phyloP scores from a whole-genome alignment of 2,888 invertebrate species.

The Zootermopsis nevadensis region DNA sequence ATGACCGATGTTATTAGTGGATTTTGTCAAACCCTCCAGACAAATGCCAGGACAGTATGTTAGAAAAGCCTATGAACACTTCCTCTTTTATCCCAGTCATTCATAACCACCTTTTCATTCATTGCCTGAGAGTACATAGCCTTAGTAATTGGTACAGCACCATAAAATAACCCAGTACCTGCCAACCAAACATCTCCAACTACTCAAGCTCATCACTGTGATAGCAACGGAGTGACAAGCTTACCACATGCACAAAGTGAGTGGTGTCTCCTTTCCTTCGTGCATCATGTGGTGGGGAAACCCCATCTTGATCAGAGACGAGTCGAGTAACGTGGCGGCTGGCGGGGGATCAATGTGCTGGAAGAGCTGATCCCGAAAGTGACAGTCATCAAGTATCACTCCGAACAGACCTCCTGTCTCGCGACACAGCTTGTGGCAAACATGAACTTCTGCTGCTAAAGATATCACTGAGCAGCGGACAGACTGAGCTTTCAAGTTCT shows the following conservation, averaged over 20 bases:
- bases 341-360: slow-evolving; percentile 64
- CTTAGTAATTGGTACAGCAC: too few species aligned
- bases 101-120: too few species aligned
- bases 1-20: too few species aligned
- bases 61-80: too few species aligned
- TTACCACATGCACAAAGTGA: slow-evolving; percentile 94
- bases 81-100: too few species aligned
- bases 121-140: too few species aligned
- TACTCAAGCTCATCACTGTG: too few species aligned
- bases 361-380: slow-evolving; percentile 59
- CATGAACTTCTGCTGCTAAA: slow-evolving; percentile 92
- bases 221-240: slow-evolving; percentile 55
- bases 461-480: slow-evolving; percentile 96
- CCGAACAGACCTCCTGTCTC: slow-evolving; percentile 80
- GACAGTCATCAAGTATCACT: slow-evolving; percentile 69
- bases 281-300: slow-evolving; percentile 84
- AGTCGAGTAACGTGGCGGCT: slow-evolving; percentile 77
- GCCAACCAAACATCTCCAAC: too few species aligned
- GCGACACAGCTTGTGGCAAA: slow-evolving; percentile 87
- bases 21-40: too few species aligned
- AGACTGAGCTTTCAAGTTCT: slow-evolving; percentile 80
- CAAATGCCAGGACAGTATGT: too few species aligned
- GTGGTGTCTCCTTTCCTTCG: slow-evolving; percentile 73
- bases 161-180: too few species aligned
- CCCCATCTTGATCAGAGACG: slow-evolving; percentile 94